Evolutionary conservation across 2,797 vertebrate species (phyloP), one percentile per base, ranked within the genome.

Genomic region (Simalia tracyae): DNA sequence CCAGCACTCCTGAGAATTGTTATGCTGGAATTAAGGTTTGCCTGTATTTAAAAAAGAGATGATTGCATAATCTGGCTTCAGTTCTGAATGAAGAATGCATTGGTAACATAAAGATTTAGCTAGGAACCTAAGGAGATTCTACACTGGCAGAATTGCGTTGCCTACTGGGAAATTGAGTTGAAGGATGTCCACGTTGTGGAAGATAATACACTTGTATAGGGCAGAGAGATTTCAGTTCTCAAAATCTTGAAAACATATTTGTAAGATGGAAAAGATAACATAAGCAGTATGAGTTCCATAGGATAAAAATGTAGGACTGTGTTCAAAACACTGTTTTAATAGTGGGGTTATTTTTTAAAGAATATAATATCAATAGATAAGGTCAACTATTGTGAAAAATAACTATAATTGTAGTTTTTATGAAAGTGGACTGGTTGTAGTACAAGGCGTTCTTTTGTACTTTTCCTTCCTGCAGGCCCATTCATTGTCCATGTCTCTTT

Each of bases 271-370:
- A 10, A 86, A 36, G 0, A 54, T 64, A 1, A 36, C 12, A 56
- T 26, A 31, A 84, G 22, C 36, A 0, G 1, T 19, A 0, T 0
- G 76, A 26, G 22, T 22, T 17, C 36, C 0, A 0, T 63, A 89
- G 46, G 0, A 84, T 56, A 22, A 24, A 90, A 86, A 89, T 1
- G 14, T 36, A 88, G 4, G 10, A 9, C 54, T 89, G 50, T 9
- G n/a, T 14, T 64, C 2, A 22, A 2, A 5, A 89, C 42, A 26
- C 60, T 66, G 84, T 24, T n/a, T n/a, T 10, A 84, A 63, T 46
- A 84, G 28, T 5, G 61, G 59, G n/a, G 4, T 5, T 19, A 63
- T 14, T 5, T 81, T 46, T 24, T 2, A 81, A 19, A 46, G 36
- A 14, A n/a, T 46, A 57, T 28, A 89, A 28, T 76, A 50, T 36